Percentiles rank a stretch among this genome's conserved stretches.
Conservation (phyloP, 2,888 invertebrate species). For the Ditula angustiorana region DNA sequence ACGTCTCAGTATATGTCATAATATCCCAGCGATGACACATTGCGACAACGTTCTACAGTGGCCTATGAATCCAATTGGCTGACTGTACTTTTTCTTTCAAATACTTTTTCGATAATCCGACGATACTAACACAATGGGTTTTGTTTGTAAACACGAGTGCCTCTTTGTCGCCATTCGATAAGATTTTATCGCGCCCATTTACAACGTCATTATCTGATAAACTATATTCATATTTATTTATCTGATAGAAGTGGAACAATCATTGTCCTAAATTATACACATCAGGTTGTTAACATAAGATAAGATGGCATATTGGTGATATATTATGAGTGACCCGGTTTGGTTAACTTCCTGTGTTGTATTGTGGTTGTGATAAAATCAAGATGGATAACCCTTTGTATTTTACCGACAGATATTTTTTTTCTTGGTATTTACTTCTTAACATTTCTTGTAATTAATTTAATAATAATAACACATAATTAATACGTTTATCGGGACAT, state of each 20-base stretch:
- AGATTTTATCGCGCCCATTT: neutral
- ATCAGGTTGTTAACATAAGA: slow-evolving; percentile 37
- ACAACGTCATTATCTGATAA: slow-evolving; percentile 19
- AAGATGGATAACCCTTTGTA: slow-evolving; percentile 12
- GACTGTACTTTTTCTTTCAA: no score
- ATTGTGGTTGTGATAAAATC: neutral
- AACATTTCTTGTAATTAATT: no score
- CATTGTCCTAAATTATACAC: slow-evolving; percentile 34
- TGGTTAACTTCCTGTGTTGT: slow-evolving; percentile 28
- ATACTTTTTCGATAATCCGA: no score
- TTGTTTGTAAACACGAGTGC: neutral
- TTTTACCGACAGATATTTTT: neutral
- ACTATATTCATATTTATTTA: neutral
- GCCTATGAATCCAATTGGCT: no score
- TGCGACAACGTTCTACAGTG: no score
- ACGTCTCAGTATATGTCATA: no score
- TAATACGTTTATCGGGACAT: no score
- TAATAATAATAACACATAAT: no score
- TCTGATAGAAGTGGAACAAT: slow-evolving; percentile 37
- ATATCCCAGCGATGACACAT: no score
- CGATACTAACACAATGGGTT: no score
- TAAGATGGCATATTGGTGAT: slow-evolving; percentile 35
- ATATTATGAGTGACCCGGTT: slow-evolving; percentile 45
- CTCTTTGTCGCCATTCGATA: neutral
- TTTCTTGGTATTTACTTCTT: no score